Conservation (phyloP, 2,113 vertebrate genomes). For the Corythornis vintsioides region DNA sequence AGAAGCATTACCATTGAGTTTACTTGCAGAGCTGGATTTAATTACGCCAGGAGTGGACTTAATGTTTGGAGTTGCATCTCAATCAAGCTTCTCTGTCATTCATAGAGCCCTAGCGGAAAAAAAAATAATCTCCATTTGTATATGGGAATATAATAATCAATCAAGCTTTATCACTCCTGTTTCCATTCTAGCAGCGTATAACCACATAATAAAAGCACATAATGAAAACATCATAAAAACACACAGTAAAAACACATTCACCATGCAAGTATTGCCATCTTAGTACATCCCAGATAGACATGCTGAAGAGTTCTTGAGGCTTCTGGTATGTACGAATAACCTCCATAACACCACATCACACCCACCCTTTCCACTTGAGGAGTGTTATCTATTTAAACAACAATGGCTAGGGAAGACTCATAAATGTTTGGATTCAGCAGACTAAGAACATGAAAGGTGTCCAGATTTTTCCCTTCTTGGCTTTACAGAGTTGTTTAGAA, state of each 20-base stretch:
- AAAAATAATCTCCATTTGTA: constrained; percentile 11
- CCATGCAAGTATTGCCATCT: constrained; percentile 3
- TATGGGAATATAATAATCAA: constrained; percentile 51
- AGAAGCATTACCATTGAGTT: not conserved
- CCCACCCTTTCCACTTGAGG: not conserved
- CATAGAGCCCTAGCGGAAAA: not conserved
- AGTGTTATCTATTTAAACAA: not conserved
- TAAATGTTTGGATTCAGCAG: not conserved
- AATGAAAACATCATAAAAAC: constrained; percentile 64
- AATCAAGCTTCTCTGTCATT: constrained; percentile 21
- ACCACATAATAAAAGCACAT: constrained; percentile 58
- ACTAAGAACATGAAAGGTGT: not conserved
- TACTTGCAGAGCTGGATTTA: not conserved
- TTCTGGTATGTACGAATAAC: not conserved
- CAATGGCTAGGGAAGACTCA: not conserved
- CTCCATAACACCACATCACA: not conserved
- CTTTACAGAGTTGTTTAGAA: not conserved
- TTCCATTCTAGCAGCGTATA: constrained; percentile 62
- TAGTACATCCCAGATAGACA: not conserved
- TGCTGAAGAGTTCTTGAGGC: constrained; percentile 3
- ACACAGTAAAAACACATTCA: constrained; percentile 50
- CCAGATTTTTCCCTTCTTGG: not conserved
- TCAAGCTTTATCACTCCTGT: constrained; percentile 38
- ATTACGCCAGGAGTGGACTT: not conserved
- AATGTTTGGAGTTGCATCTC: not conserved